Evolutionary conservation across 2,888 invertebrate species (phyloP).

Genomic region (Callimorpha dominula): DNA sequence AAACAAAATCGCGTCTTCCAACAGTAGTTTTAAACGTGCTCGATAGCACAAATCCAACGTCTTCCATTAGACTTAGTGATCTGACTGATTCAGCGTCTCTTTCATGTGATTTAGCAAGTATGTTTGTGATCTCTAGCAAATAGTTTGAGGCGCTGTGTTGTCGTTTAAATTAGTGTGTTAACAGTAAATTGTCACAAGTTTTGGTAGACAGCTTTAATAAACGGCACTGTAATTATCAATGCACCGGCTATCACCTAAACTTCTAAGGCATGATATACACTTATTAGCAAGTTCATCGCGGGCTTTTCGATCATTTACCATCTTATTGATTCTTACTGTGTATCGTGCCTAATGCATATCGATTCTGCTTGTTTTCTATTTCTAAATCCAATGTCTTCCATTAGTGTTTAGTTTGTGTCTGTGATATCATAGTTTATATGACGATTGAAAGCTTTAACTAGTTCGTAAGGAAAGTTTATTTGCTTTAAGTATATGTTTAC

Average conservation of each 20-base stretch:
- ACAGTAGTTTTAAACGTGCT: conserved; percentile 78
- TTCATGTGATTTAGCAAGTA: conserved; percentile 58
- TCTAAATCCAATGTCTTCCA: conserved; percentile 79
- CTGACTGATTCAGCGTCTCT: conserved; percentile 62
- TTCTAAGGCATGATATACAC: conserved; percentile 48
- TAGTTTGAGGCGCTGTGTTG: conserved; percentile 56
- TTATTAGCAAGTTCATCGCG: not conserved
- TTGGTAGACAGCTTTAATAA: conserved; percentile 86
- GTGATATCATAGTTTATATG: conserved; percentile 75
- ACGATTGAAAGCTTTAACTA: conserved; percentile 77
- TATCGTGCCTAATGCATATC: conserved; percentile 38
- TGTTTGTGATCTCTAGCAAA: conserved; percentile 50
- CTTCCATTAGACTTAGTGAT: conserved; percentile 84
- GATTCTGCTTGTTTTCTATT: conserved; percentile 51
- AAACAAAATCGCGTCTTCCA: conserved; percentile 86
- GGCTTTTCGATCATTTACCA: conserved; percentile 1
- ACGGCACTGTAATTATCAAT: conserved; percentile 82
- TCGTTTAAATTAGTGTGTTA: conserved; percentile 70
- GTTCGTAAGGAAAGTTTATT: conserved; percentile 63
- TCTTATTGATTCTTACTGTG: conserved; percentile 3
- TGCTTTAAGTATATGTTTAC: conserved; percentile 46
- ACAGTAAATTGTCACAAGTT: conserved; percentile 79
- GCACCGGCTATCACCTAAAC: conserved; percentile 75
- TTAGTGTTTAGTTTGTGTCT: conserved; percentile 73
- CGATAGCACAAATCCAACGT: conserved; percentile 67